Evolutionary conservation across 1,140 invertebrate genomes (phyloP), one percentile per base, ranked within the genome.

Genomic region (Brachionus rotundiformis): DNA sequence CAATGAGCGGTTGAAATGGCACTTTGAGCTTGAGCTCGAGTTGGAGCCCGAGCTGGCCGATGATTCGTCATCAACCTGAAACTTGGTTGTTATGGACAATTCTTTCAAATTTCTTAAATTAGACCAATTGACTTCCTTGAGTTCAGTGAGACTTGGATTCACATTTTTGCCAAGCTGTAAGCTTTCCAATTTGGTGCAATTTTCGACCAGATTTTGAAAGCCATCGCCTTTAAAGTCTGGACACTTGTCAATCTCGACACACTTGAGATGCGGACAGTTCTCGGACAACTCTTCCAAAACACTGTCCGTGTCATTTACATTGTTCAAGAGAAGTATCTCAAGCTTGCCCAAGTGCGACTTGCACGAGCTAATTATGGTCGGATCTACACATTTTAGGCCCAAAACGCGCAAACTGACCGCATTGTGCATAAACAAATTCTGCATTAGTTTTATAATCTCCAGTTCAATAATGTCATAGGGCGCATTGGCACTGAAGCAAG

Each of bases 301-400:
- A 36, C 31, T 39, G 36, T 81, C 79, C 23, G 61, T 81, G 16
- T 81, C 79, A 16, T 81, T 68, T 23, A 81, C 31, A 44, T 81
- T 54, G 19, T 81, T 81, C 54, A 81, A 39, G 7, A 81, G 29
- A 3, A 81, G 11, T 11, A 81, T 71, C 6, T 63, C 31, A 8
- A 81, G 27, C 4, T 65, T 25, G 16, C 25, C 61, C n/a, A 79
- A 59, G 36, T 59, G n/a, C 10, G 19, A 33, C 47, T 59, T 39
- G 54, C 76, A 79, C 3, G 76, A 54, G n/a, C 19, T 65, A 3
- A 81, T 81, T 19, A 81, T 81, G 29, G 61, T 81, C 61, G 79
- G 79, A 13, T 81, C 79, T n/a, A 81, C 61, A 31, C 79, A 81
- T 44, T 81, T 81, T 3, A 81, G 33, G 36, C 79, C 79, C 16